phyloP scores from a whole-genome alignment of 2,888 invertebrate species.

The Papilio protenor region DNA sequence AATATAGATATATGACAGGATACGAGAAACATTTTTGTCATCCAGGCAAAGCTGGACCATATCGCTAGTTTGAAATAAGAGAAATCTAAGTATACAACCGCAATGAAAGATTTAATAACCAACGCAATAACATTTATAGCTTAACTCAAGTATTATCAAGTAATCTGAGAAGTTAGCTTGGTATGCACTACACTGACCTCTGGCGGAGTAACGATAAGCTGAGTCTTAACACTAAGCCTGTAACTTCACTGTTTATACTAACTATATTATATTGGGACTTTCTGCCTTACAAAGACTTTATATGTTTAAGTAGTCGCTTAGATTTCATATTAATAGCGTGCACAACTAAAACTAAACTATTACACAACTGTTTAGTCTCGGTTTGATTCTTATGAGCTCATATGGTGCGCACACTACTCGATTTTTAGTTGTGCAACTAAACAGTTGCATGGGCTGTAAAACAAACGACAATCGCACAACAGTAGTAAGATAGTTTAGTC shows the following conservation, averaged over 20 bases:
- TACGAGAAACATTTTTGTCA: too few relatives aligned
- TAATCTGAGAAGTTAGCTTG: constrained; percentile 8
- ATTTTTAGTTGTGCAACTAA: too few relatives aligned
- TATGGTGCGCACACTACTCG: too few relatives aligned
- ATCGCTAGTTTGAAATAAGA: background rate
- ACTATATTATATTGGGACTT: background rate
- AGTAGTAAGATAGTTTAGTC: too few relatives aligned
- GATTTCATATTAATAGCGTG: too few relatives aligned
- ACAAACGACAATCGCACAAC: too few relatives aligned
- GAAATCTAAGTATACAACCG: background rate
- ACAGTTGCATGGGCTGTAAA: too few relatives aligned
- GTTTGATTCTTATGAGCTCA: too few relatives aligned
- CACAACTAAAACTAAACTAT: too few relatives aligned
- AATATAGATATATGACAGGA: too few relatives aligned
- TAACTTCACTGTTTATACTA: background rate
- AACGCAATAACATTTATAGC: constrained; percentile 12
- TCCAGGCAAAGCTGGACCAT: background rate
- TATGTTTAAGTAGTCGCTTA: background rate
- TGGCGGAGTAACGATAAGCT: constrained; percentile 14
- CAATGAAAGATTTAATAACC: background rate
- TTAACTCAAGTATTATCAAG: constrained; percentile 19
- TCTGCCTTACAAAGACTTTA: background rate
- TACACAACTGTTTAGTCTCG: too few relatives aligned
- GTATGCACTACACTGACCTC: constrained; percentile 30
- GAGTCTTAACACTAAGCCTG: constrained; percentile 3